Conservation (phyloP, 2,797 vertebrate species). For the Acestrorhynchus altus region DNA sequence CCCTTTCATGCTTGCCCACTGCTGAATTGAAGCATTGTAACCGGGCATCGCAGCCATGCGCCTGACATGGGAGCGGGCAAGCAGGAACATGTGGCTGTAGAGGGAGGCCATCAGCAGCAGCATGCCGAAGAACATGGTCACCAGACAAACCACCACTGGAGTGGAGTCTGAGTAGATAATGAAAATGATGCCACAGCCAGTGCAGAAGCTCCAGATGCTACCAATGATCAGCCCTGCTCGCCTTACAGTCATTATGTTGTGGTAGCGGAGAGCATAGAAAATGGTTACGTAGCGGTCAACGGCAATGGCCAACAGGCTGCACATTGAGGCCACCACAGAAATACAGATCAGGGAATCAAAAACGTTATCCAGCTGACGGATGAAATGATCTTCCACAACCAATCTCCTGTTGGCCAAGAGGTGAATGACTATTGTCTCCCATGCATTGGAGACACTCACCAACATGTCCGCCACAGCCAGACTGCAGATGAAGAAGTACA, state of each 20-base stretch:
- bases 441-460: conserved; percentile 95
- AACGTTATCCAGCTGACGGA: conserved; percentile 92
- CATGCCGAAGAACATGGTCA: conserved; percentile 95
- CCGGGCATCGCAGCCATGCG: conserved; percentile 90
- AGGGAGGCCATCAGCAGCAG: conserved; percentile 95
- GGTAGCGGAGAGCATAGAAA: conserved; percentile 96
- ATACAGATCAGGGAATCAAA: conserved; percentile 98
- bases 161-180: conserved; percentile 93
- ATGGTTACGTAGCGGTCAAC: conserved; percentile 98
- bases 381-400: conserved; percentile 86
- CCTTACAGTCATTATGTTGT: conserved; percentile 92
- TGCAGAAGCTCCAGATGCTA: conserved; percentile 93
- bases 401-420: conserved; percentile 88
- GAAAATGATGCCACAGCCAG: conserved; percentile 88
- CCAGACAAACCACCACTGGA: conserved; percentile 92
- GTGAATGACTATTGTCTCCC: conserved; percentile 93
- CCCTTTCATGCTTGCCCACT: conserved; percentile 89
- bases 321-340: conserved; percentile 95
- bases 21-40: conserved; percentile 82
- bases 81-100: conserved; percentile 98
- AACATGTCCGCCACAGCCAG: conserved; percentile 96
- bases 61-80: conserved; percentile 92
- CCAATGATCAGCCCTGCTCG: conserved; percentile 86
- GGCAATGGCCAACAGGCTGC: conserved; percentile 93
- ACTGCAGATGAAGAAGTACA: conserved; percentile 96